Conservation (phyloP, 2,113 vertebrate genomes). For the Columbina picui region DNA sequence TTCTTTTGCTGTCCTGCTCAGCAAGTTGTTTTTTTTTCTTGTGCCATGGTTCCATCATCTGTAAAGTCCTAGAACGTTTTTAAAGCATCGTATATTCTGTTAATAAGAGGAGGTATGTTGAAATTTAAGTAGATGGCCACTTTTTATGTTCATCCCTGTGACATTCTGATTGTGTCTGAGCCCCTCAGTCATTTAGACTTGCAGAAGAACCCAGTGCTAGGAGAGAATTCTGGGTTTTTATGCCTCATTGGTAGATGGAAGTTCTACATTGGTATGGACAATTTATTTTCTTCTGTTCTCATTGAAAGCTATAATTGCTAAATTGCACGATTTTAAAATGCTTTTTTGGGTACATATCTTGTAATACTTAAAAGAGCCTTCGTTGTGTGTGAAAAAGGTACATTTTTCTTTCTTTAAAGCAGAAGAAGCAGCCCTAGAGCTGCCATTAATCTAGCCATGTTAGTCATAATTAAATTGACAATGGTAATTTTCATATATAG, state of each 20-base stretch:
- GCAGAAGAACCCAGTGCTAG: not conserved
- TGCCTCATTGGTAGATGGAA: not conserved
- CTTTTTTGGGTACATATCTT: not conserved
- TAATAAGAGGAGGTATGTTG: not conserved
- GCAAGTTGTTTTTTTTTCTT: not conserved
- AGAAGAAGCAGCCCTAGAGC: not conserved
- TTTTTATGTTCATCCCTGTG: not conserved
- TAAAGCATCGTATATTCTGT: not conserved
- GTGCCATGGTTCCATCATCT: not conserved
- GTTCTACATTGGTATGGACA: not conserved
- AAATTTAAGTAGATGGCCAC: not conserved
- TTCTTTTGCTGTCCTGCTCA: not conserved
- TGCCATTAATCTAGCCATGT: not conserved
- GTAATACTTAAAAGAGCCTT: not conserved
- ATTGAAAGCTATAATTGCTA: not conserved
- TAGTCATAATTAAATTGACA: not conserved
- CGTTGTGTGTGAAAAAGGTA: not conserved
- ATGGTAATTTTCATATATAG: not conserved
- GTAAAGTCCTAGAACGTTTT: not conserved
- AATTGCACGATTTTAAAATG: not conserved
- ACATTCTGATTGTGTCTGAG: not conserved
- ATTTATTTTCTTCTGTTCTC: not conserved
- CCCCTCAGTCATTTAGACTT: not conserved
- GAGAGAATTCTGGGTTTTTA: not conserved
- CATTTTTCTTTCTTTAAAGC: not conserved